Percentiles rank a stretch among this genome's conserved stretches.
These are phyloP conservation scores for Chromis chromis DNA, from an alignment of 2,797 vertebrate species.

Conservation along the genomic window DNA sequence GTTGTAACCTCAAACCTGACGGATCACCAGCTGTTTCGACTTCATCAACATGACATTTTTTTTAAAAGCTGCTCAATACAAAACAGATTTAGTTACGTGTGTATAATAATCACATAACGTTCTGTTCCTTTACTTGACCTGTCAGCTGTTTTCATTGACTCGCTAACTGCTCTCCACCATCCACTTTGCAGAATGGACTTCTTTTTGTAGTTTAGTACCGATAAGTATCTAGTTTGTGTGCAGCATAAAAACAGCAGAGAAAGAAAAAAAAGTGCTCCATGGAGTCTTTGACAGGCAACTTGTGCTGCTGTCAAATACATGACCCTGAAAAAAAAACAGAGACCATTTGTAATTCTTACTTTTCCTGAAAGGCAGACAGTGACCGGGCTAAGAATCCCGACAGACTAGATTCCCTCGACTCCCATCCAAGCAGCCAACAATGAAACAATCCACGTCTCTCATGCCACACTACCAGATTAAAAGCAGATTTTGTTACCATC, in stretches of 20 bases:
- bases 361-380: constrained; percentile 12
- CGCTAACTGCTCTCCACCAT: constrained; percentile 9
- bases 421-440: constrained; percentile 13
- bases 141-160: constrained; percentile 47
- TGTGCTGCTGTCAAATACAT: not conserved
- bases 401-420: constrained; percentile 60
- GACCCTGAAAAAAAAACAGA: constrained; percentile 5
- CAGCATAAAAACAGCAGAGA: constrained; percentile 4
- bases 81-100: constrained; percentile 13
- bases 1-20: not conserved
- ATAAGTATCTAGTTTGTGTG: constrained; percentile 53
- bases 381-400: constrained; percentile 51
- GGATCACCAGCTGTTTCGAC: constrained; percentile 29
- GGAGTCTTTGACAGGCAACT: not conserved
- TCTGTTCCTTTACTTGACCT: constrained; percentile 38
- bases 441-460: constrained; percentile 48
- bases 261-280: constrained; percentile 20
- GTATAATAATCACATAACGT: constrained; percentile 44
- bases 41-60: constrained; percentile 21
- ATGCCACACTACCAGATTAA: constrained; percentile 42
- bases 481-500: constrained; percentile 64
- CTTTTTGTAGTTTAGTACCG: constrained; percentile 38
- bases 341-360: not conserved
- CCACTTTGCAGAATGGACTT: constrained; percentile 30
- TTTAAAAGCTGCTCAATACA: not conserved